phyloP scores from a whole-genome alignment of 2,797 vertebrate genomes.

The Vipera ursinii region DNA sequence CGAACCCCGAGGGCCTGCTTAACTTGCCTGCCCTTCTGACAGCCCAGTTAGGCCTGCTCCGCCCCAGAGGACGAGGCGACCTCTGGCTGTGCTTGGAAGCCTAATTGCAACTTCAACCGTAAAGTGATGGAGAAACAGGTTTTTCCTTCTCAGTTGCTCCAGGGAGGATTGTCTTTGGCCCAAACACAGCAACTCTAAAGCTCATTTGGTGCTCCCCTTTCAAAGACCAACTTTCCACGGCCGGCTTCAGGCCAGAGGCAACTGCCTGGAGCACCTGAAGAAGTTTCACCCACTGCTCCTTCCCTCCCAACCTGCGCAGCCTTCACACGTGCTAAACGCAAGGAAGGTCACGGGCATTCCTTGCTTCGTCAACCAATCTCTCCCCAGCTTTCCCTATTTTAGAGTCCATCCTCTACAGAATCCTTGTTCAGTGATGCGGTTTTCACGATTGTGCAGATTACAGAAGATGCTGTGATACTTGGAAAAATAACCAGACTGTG shows the following conservation, averaged over 20 bases:
- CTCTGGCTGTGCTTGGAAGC: neutral
- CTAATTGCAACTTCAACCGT: neutral
- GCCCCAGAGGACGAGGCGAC: neutral
- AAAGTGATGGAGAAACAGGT: neutral
- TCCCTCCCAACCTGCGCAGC: neutral
- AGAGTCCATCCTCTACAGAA: neutral
- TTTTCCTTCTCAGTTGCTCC: neutral
- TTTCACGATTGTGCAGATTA: neutral
- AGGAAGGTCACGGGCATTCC: neutral
- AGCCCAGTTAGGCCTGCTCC: neutral
- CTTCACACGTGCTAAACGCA: neutral
- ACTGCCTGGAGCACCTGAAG: neutral
- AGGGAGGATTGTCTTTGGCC: neutral
- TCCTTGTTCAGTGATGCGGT: neutral
- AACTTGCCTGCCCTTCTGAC: neutral
- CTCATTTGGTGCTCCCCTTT: neutral
- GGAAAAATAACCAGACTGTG: neutral
- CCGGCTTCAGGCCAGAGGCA: neutral
- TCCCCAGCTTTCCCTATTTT: neutral
- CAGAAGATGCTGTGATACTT: neutral
- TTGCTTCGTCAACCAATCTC: neutral
- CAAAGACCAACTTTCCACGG: neutral
- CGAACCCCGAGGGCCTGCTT: neutral
- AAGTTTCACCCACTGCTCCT: neutral
- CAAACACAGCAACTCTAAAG: neutral